Evolutionary conservation across 92 coral and sea anemone genomes (phyloP), one percentile per base, ranked within the genome.

Genomic region (Hydrozoanthus gracilis): DNA sequence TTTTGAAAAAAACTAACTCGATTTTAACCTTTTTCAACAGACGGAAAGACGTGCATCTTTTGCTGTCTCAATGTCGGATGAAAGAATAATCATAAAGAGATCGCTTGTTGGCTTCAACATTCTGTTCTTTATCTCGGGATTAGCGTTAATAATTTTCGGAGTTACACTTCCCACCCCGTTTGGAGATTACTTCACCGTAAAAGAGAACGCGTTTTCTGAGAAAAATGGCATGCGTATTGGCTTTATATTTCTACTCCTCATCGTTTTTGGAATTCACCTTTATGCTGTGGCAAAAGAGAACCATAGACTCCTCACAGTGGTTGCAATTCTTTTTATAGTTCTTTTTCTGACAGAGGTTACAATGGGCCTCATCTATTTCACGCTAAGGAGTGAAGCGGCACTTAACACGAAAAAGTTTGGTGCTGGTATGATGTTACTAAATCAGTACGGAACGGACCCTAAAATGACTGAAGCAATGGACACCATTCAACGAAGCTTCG

Each of bases 121-220:
- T 17, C 84, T 96, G 66, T 96, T 91, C 64, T 51, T 96, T 55
- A 71, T 95, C 68, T 66, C 94, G 18, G 99, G 98, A 5, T 86
- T 96, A 70, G 83, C 94, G 7, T 72, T 96, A 16, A 92, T 96
- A 17, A 95, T 95, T 52, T 96, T 96, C 54, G 96, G 94, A 27
- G 69, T 90, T 65, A 92, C 96, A 1, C 86, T 93, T 6, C 86
- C 91, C 16, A 93, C 99, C n/a, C 99, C 99, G 16, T 91, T 89
- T 27, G 99, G 99, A 4, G 95, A 96, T 76, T 95, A 95, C 82
- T 88, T 96, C 17, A 89, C 98, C 39, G 82, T 96, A 78, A 92
- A 93, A 66, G 82, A 83, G 8, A 84, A 92, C 52, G 98, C 93
- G 49, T 94, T 95, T 79, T 82, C 90, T 56, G 83, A 89, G 18